Conservation (phyloP, 2,113 vertebrate genomes). For the Balaenoptera acutorostrata region DNA sequence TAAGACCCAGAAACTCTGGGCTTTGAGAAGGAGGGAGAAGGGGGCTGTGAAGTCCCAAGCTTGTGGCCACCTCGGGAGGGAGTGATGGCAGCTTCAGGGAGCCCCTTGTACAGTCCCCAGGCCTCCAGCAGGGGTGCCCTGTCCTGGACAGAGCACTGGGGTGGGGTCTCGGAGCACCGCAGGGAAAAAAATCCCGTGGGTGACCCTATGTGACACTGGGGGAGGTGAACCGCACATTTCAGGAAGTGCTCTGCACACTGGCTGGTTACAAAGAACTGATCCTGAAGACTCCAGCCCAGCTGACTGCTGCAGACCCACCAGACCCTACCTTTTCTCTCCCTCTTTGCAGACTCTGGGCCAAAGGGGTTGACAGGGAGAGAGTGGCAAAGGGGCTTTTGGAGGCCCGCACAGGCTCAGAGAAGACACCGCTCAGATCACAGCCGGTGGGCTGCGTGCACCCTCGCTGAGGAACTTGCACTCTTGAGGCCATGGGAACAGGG, state of each 20-base stretch:
- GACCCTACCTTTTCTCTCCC: neutral
- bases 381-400: neutral
- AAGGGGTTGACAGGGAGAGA: neutral
- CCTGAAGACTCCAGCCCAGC: neutral
- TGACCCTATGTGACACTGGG: neutral
- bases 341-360: neutral
- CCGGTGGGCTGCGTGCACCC: neutral
- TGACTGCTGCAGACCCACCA: neutral
- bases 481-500: neutral
- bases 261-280: neutral
- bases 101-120: neutral
- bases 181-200: neutral
- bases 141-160: too few species aligned
- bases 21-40: neutral
- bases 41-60: neutral
- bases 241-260: neutral
- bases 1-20: neutral
- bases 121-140: neutral
- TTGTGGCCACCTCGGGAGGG: neutral
- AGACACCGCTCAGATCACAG: neutral
- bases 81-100: neutral
- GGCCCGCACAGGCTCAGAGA: neutral
- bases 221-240: neutral
- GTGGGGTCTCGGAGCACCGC: accelerated
- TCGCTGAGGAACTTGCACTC: neutral